phyloP scores from a whole-genome alignment of 2,113 vertebrate species.

The Ceyx cyanopectus region DNA sequence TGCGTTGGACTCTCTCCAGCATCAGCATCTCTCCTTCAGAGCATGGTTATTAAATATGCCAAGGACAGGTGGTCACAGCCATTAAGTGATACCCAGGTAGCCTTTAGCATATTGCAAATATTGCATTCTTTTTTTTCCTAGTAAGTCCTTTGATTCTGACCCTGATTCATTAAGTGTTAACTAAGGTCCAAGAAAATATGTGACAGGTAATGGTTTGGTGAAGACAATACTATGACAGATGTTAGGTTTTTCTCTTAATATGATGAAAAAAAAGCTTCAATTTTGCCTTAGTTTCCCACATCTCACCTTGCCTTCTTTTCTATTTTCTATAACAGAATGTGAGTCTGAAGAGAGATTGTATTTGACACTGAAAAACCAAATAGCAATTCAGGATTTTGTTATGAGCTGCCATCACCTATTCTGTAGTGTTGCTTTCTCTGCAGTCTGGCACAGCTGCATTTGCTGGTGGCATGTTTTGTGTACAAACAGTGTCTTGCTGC shows the following conservation, averaged over 20 bases:
- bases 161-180: background rate
- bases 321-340: background rate
- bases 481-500: background rate
- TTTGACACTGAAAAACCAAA: background rate
- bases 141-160: background rate
- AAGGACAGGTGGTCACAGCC: background rate
- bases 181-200: background rate
- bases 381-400: background rate
- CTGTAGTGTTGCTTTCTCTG: background rate
- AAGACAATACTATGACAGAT: background rate
- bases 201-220: background rate
- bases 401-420: background rate
- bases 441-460: background rate
- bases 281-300: background rate
- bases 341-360: background rate
- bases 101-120: background rate
- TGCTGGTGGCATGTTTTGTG: background rate
- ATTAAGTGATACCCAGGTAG: background rate
- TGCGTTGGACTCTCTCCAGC: too few relatives aligned
- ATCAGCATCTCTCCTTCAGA: background rate
- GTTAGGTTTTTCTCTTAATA: background rate
- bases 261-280: background rate
- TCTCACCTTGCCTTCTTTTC: background rate
- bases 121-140: background rate
- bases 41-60: background rate